Base-by-base conservation (phyloP, 1,140 invertebrate species). In the Drosophila mauritiana region DNA sequence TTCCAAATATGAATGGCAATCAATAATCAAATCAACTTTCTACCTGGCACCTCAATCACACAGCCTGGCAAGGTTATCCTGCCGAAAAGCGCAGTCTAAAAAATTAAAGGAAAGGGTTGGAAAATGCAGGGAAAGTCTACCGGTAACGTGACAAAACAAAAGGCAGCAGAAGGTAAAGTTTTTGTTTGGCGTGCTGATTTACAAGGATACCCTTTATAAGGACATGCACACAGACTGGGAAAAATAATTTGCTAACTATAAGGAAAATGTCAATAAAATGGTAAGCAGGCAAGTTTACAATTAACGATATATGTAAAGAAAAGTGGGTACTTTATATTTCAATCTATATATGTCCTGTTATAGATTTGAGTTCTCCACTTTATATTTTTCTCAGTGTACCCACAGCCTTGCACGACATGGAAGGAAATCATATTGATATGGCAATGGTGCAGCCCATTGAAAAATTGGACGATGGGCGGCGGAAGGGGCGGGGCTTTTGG, bases 21-120 rank as follows among this genome's bases (percentile, higher is more conserved):
- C 73, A 59, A 77, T 76, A 77, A 76, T 68, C 73, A 77, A 76
- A 77, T 76, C 74, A 77, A 68, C 63, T 67, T 76, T 73, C 73
- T 40, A 53, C 42, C 73, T 75, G 72, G 53, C 72, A 75, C 72
- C 72, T 73, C 68, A 74, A 73, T 74, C 68, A 73, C 68, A 73
- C 68, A 62, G 58, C 42, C 72, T 36, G 64, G 69, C 73, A 75
- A 75, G 73, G 73, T 75, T 75, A 75, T 43, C 42, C 49, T 42
- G 48, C 59, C 61, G 36, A 74, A 74, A 75, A 75, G 73, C 73
- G 72, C 73, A 75, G 70, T 51, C 58, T 20, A 40, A 52, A 74
- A 40, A 56, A 74, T 52, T n/a, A 37, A 39, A 11, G 27, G 25
- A 27, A 13, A 13, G 43, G 15, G 17, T 8, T 43, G n/a, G 39